phyloP scores from a whole-genome alignment of 1,140 invertebrate genomes.

The Planococcus citri region DNA sequence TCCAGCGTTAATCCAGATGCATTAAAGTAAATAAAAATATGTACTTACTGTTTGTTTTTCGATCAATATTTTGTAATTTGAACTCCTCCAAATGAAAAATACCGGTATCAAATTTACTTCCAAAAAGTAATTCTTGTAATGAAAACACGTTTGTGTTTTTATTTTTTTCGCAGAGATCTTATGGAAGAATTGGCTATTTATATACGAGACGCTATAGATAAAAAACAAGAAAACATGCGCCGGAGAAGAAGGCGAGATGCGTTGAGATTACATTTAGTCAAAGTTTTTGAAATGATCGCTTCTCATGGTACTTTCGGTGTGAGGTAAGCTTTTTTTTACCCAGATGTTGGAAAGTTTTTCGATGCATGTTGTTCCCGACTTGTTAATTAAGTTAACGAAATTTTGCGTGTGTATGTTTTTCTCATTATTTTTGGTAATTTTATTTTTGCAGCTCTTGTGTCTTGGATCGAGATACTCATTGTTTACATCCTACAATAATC shows the following conservation, averaged over 20 bases:
- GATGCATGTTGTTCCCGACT: too few relatives aligned
- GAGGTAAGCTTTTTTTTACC: constrained; percentile 45
- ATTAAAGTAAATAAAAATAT: constrained; percentile 57
- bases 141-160: neutral
- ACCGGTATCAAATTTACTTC: too few relatives aligned
- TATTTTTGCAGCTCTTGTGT: constrained; percentile 52
- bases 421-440: neutral
- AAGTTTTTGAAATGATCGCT: constrained; percentile 82
- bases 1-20: constrained; percentile 86
- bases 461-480: constrained; percentile 66
- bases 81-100: neutral
- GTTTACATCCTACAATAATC: constrained; percentile 72
- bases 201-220: constrained; percentile 90
- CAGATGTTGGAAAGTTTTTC: too few relatives aligned
- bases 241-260: constrained; percentile 78
- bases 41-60: neutral
- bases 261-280: constrained; percentile 77
- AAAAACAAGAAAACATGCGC: constrained; percentile 93
- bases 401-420: too few relatives aligned
- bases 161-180: constrained; percentile 57
- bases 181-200: constrained; percentile 88
- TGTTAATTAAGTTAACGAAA: too few relatives aligned
- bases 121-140: too few relatives aligned
- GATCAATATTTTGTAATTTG: neutral
- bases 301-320: constrained; percentile 83